Base-by-base conservation (phyloP, 2,888 invertebrate genomes). In the Netelia fuscicornis region DNA sequence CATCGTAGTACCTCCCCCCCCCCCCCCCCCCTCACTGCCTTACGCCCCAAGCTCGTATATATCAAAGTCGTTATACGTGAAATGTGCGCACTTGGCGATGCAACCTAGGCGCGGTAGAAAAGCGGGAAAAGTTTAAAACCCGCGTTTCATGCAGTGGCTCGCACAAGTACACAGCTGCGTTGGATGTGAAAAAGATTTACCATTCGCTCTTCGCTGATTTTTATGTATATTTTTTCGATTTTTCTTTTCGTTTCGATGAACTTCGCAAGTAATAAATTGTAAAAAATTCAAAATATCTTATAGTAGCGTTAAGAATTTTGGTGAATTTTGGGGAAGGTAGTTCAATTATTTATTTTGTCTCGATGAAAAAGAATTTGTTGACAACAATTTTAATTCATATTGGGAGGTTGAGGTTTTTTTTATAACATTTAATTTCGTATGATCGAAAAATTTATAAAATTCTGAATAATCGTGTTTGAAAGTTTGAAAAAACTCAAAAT, bases 71-170 rank as follows among this genome's bases (percentile, higher is more conserved):
- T 77, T 72, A 48, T 74, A 44, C 13, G 13, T 64, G 54, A 64
- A 74, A 75, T 25, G 30, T 52, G 30, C 76, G 58, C 67, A 80
- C 44, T 20, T 67, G 65, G 68, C 17, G 23, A 25, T 23, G 56
- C 20, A 13, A 60, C 79, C 56, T 65, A n/a, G 68, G 37, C 58
- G 64, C 37, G 44, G 60, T 37, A 58, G 20, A 56, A 44, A 54
- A 60, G 30, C 30, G 30, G 30, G 71, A 80, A 64, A 86, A 87
- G 82, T 58, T 58, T 58, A n/a, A 58, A 58, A n/a, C 20, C 17
- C 68, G 71, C 76, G 30, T 80, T 84, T 58, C 81, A 76, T 86
- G 87, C 89, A 87, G 87, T 89, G 88, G 87, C 78, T 89, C 56
- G 42, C 10, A 13, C 23, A 60, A n/a, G 11, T n/a, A 20, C 20